Base-by-base conservation (phyloP, 2,888 invertebrate species). In the Incurvaria masculella region DNA sequence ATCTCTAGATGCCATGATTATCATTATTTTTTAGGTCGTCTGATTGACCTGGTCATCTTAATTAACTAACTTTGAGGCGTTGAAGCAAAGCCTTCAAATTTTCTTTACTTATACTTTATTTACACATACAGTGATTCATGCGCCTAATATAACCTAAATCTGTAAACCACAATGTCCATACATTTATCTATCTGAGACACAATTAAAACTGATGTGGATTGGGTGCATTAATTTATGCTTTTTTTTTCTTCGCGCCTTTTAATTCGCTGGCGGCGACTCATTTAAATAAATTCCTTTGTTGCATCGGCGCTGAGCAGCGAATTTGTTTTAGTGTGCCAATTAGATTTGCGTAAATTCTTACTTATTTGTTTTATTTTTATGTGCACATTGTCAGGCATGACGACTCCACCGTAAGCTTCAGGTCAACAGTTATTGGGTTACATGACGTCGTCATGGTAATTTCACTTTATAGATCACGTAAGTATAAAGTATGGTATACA, bases 261-360 rank as follows among this genome's bases (percentile, higher is more conserved):
- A 75, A 76, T 78, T 78, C 74, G 75, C 68, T 64, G 61, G 64
- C 61, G 63, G 60, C 63, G 56, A 66, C 67, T 71, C 69, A 69
- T 75, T 74, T 69, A 72, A 74, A 75, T 76, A 73, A 75, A 74
- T 75, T 73, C 75, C 65, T 66, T 64, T 66, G 62, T 66, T 65
- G 60, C n/a, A n/a, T n/a, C n/a, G 20, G 59, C 44, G 49, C 33
- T 14, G 40, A 45, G 45, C 61, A 66, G 45, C 61, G 66, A 66
- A 65, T 65, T 64, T 61, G 46, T 64, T 65, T 60, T 69, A 65
- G 64, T 55, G 61, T 60, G 43, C 66, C 68, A 78, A 76, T 78
- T 76, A 74, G 69, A 23, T 23, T 23, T 23, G 23, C 10, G 23
- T 23, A 23, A 23, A 10, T 10, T 4, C 23, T 10, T 23, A 4